A percentile compares a stretch with the other conserved stretches of the same genome.
Conservation (phyloP, 2,888 invertebrate species). For the Plagodis pulveraria region DNA sequence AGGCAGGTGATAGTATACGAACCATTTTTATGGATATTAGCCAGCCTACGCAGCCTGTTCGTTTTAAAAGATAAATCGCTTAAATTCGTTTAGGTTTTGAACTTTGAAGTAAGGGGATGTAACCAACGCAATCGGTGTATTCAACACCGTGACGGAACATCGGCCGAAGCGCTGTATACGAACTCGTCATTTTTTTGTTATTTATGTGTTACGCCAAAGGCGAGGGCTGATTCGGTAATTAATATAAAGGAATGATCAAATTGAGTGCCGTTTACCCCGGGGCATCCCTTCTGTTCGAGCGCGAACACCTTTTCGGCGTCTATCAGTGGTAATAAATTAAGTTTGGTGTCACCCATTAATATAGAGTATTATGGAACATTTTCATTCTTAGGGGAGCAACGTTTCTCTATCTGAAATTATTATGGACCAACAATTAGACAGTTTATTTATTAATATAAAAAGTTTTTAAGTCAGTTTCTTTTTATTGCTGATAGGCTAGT, state of each 20-base stretch:
- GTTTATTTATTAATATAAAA: too few relatives aligned
- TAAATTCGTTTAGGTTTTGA: slow-evolving; percentile 60
- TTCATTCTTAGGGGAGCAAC: slow-evolving; percentile 3
- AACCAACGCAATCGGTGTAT: slow-evolving; percentile 55
- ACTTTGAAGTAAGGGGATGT: slow-evolving; percentile 50
- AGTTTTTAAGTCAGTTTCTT: too few relatives aligned
- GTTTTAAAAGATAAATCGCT: slow-evolving; percentile 70
- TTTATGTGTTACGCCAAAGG: slow-evolving; percentile 59
- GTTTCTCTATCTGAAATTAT: too few relatives aligned
- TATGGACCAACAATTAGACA: too few relatives aligned
- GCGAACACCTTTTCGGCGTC: slow-evolving; percentile 64
- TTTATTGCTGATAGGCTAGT: too few relatives aligned
- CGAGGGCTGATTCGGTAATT: slow-evolving; percentile 69
- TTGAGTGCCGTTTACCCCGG: slow-evolving; percentile 67
- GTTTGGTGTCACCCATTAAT: slow-evolving; percentile 53
- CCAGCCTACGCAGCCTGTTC: slow-evolving; percentile 48
- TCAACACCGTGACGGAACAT: slow-evolving; percentile 88
- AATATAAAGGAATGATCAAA: slow-evolving; percentile 73
- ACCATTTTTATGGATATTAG: slow-evolving; percentile 59
- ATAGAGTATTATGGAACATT: neutral
- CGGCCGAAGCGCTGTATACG: slow-evolving; percentile 51
- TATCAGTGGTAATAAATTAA: slow-evolving; percentile 50
- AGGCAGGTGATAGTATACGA: slow-evolving; percentile 56
- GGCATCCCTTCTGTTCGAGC: slow-evolving; percentile 51
- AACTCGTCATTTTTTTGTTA: slow-evolving; percentile 58